Conservation (phyloP, 2,888 invertebrate species). For the Eutolmus rufibarbis region DNA sequence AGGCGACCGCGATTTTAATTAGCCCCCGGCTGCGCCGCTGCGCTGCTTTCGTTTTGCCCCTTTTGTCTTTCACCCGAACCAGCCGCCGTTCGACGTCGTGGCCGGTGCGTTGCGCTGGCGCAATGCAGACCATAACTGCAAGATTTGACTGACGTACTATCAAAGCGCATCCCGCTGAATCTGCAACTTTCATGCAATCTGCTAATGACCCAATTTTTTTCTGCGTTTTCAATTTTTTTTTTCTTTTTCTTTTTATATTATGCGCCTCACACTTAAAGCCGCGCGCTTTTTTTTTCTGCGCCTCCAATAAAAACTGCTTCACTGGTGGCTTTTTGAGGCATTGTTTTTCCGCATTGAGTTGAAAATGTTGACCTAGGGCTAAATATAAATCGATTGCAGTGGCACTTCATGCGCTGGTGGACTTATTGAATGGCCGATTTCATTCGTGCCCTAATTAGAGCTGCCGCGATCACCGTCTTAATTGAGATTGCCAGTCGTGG, state of each 20-base stretch:
- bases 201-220: slow-evolving; percentile 40
- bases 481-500: neutral
- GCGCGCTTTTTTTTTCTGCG: neutral
- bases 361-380: slow-evolving; percentile 34
- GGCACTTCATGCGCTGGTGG: neutral
- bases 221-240: neutral
- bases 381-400: neutral
- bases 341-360: slow-evolving; percentile 19
- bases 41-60: neutral
- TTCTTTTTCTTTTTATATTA: neutral
- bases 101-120: neutral
- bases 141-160: slow-evolving; percentile 21
- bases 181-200: slow-evolving; percentile 30
- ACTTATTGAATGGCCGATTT: neutral
- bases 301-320: slow-evolving; percentile 22
- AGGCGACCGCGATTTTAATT: slow-evolving; percentile 33
- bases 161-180: slow-evolving; percentile 11
- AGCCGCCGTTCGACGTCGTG: neutral
- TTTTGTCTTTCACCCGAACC: slow-evolving; percentile 7
- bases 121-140: neutral
- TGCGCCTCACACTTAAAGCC: neutral
- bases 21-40: slow-evolving; percentile 8
- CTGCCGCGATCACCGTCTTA: neutral
- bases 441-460: neutral
- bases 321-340: neutral